These are phyloP conservation scores for Sylvia atricapilla DNA, from an alignment of 2,113 vertebrate species.

Conservation along the genomic window DNA sequence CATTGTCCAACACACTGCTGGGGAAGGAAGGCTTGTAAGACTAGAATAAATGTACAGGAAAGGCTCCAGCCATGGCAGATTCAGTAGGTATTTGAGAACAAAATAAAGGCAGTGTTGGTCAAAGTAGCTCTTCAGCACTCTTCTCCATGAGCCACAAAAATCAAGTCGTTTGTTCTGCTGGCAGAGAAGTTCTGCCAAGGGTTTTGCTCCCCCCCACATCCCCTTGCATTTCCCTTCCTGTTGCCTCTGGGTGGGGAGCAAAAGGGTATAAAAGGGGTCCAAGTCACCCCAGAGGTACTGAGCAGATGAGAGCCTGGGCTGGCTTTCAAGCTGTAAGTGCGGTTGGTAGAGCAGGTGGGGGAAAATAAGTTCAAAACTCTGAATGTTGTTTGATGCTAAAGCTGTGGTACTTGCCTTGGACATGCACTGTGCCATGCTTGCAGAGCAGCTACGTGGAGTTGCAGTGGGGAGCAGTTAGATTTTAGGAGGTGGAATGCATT, in stretches of 20 bases:
- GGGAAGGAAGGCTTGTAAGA: background rate
- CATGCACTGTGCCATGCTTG: background rate
- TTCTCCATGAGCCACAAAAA: background rate
- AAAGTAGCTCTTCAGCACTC: background rate
- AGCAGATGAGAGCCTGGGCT: background rate
- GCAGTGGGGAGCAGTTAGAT: background rate
- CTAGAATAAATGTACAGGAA: background rate
- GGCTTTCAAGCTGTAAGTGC: background rate
- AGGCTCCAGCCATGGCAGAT: background rate
- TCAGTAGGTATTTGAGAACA: rapidly evolving
- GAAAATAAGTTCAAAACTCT: background rate
- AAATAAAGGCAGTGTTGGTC: background rate
- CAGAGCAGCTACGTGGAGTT: background rate
- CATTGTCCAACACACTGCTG: background rate
- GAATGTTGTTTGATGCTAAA: background rate
- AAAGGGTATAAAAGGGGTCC: background rate
- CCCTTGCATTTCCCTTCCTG: background rate
- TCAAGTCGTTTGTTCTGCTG: background rate
- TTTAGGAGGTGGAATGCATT: background rate
- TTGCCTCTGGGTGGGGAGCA: background rate
- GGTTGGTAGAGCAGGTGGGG: background rate
- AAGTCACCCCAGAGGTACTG: background rate
- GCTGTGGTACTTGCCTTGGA: background rate
- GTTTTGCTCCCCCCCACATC: background rate
- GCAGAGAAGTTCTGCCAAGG: background rate